phyloP scores from a whole-genome alignment of 2,113 vertebrate genomes.

The Cacatua alba region DNA sequence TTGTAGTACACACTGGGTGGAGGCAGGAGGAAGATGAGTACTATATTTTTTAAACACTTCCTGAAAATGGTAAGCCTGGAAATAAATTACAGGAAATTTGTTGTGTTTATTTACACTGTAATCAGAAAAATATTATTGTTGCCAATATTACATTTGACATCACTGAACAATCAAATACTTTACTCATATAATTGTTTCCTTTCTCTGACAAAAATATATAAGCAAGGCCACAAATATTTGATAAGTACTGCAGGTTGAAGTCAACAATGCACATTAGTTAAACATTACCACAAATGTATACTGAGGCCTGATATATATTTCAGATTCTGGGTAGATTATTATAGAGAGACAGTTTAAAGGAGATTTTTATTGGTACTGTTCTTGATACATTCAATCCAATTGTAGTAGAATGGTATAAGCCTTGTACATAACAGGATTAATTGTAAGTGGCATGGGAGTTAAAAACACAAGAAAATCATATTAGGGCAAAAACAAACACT shows the following conservation, averaged over 20 bases:
- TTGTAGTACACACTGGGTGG: background rate
- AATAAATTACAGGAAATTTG: background rate
- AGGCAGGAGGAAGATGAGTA: background rate
- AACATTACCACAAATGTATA: background rate
- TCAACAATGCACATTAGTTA: background rate
- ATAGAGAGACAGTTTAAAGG: background rate
- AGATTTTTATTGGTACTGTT: background rate
- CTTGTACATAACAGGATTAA: background rate
- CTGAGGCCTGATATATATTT: background rate
- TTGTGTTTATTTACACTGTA: background rate
- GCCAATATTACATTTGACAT: background rate
- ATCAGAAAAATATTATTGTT: background rate
- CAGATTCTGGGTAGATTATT: background rate
- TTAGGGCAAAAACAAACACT: background rate
- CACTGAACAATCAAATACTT: background rate
- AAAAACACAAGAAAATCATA: background rate
- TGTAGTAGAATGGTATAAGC: background rate
- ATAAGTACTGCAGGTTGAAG: rapidly evolving
- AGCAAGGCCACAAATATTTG: background rate
- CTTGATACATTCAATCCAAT: background rate
- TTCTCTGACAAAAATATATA: background rate
- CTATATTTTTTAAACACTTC: background rate
- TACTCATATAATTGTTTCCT: background rate
- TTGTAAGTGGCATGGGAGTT: background rate
- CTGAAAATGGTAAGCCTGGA: background rate